Evolutionary conservation across 2,113 vertebrate species (phyloP).

Genomic region (Dendropsophus ebraccatus): DNA sequence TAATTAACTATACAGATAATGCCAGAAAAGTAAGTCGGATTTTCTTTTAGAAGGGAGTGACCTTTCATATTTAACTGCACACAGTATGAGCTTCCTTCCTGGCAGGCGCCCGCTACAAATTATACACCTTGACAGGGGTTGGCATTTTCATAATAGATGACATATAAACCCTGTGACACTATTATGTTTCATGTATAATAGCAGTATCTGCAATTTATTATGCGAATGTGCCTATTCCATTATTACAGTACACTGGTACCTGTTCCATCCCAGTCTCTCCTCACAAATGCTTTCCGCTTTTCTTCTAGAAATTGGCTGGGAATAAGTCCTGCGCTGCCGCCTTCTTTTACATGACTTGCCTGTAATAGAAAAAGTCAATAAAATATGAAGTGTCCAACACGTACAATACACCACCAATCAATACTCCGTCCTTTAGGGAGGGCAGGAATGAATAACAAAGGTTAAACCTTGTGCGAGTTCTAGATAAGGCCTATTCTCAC

Average conservation of each 20-base stretch:
- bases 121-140: not conserved
- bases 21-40: not conserved
- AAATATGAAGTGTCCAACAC: conserved; percentile 28
- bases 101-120: not conserved
- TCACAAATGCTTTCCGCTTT: conserved; percentile 98
- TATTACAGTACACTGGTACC: conserved; percentile 64
- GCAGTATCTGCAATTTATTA: not conserved
- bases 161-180: not conserved
- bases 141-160: not conserved
- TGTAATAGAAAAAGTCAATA: conserved; percentile 66
- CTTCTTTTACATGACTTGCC: conserved; percentile 88
- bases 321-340: conserved; percentile 91
- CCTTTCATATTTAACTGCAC: not conserved
- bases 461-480: not conserved
- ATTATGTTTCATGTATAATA: not conserved
- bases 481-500: not conserved
- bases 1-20: not conserved
- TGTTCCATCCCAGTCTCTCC: conserved; percentile 88
- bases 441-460: not conserved
- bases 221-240: no score
- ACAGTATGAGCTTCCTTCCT: not conserved
- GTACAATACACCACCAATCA: conserved; percentile 54
- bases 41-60: not conserved
- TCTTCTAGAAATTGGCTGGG: conserved; percentile 98
- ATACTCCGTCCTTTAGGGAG: conserved; percentile 13